Evolutionary conservation across 2,797 vertebrate species (phyloP).

Genomic region (Platalea minor): DNA sequence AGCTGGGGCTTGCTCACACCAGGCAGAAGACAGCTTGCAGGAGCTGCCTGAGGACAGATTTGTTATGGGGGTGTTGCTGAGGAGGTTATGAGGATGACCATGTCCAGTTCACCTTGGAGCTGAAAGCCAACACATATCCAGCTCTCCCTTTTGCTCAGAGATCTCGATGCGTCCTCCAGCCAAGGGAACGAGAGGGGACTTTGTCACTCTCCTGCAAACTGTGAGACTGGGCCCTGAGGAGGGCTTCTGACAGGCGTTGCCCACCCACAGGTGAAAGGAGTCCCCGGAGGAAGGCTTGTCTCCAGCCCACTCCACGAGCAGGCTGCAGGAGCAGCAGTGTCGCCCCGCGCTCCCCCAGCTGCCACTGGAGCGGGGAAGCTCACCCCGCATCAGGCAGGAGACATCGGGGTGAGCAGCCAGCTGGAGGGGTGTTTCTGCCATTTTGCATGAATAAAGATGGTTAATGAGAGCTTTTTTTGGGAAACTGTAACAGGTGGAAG

Average conservation of each 20-base stretch:
- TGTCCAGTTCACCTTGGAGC: background rate
- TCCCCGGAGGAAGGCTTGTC: background rate
- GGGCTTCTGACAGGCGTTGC: background rate
- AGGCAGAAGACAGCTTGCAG: background rate
- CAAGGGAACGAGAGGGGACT: background rate
- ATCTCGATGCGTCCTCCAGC: fast-evolving
- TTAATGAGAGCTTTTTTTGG: background rate
- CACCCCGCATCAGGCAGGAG: fast-evolving
- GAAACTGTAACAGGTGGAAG: background rate
- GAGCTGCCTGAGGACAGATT: background rate
- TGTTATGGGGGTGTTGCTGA: background rate
- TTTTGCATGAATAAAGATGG: background rate
- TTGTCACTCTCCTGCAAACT: background rate
- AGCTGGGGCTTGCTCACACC: background rate
- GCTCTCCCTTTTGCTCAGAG: background rate
- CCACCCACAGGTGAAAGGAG: background rate
- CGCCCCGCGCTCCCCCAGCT: background rate
- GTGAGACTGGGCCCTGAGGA: background rate
- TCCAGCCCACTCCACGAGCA: fast-evolving
- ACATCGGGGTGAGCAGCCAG: background rate
- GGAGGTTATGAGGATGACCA: background rate
- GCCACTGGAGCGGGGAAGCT: background rate
- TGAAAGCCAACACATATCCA: background rate
- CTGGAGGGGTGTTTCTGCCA: background rate
- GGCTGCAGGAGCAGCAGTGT: background rate